phyloP scores from a whole-genome alignment of 2,797 vertebrate species.

The Heteromormyrus szaboi region DNA sequence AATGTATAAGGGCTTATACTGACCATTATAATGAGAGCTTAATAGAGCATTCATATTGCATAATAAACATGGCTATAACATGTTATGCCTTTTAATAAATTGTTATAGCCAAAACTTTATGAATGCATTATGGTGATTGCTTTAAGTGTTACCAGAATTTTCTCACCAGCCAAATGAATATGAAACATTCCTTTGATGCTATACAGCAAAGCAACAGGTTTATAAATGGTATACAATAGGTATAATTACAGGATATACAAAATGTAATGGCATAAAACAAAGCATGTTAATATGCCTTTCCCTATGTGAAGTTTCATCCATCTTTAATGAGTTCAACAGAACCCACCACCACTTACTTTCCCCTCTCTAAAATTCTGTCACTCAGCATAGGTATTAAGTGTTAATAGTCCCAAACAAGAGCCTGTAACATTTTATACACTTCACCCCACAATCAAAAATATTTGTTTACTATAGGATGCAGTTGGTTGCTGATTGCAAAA shows the following conservation, averaged over 20 bases:
- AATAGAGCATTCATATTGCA: background rate
- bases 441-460: background rate
- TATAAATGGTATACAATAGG: background rate
- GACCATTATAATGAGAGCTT: background rate
- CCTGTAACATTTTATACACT: background rate
- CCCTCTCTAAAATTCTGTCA: background rate
- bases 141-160: background rate
- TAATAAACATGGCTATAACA: background rate
- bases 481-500: background rate
- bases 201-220: background rate
- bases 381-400: background rate
- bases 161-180: background rate
- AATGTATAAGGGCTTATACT: background rate
- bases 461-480: background rate
- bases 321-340: background rate
- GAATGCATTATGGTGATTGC: background rate
- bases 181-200: background rate
- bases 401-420: background rate
- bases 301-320: background rate
- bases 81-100: background rate
- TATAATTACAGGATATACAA: slow-evolving; percentile 4
- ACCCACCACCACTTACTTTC: background rate
- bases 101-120: background rate
- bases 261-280: background rate
- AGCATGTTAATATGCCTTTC: background rate